Evolutionary conservation across 2,888 invertebrate genomes (phyloP).

Genomic region (Peribatodes rhomboidaria): DNA sequence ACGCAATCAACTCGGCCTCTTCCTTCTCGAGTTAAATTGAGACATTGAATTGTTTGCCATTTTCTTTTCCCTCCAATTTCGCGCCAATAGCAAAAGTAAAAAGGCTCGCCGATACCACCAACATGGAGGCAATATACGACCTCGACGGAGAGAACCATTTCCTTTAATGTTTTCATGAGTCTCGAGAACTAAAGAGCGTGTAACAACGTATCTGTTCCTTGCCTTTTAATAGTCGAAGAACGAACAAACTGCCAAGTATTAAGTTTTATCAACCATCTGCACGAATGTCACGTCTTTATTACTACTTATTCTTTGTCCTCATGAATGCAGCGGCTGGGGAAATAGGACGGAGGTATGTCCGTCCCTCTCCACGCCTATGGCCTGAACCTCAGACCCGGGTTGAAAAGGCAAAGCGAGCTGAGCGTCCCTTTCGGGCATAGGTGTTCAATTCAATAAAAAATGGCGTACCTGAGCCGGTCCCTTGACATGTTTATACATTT

Average conservation of each 20-base stretch:
- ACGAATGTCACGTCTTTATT: slow-evolving; percentile 85
- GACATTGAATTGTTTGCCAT: slow-evolving; percentile 81
- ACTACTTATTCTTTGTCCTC: slow-evolving; percentile 84
- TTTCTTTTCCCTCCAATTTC: slow-evolving; percentile 80
- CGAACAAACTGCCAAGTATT: slow-evolving; percentile 82
- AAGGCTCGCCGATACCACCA: slow-evolving; percentile 75
- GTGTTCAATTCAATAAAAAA: slow-evolving; percentile 84
- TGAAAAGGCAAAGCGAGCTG: slow-evolving; percentile 65
- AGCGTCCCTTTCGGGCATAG: slow-evolving; percentile 77
- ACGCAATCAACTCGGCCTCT: slow-evolving; percentile 70
- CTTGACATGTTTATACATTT: slow-evolving; percentile 84
- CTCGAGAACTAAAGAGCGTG: slow-evolving; percentile 80
- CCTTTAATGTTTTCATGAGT: slow-evolving; percentile 83
- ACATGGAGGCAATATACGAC: slow-evolving; percentile 75
- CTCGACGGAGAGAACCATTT: slow-evolving; percentile 72
- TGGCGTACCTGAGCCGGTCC: slow-evolving; percentile 84
- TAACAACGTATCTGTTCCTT: slow-evolving; percentile 81
- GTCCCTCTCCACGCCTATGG: slow-evolving; percentile 64
- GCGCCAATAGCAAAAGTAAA: slow-evolving; percentile 78
- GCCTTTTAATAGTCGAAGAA: slow-evolving; percentile 79
- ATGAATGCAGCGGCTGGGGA: slow-evolving; percentile 73
- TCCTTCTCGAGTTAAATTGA: slow-evolving; percentile 73
- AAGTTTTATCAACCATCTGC: slow-evolving; percentile 85
- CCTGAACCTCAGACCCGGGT: slow-evolving; percentile 55
- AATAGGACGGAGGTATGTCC: slow-evolving; percentile 58